phyloP scores from a whole-genome alignment of 2,888 invertebrate genomes.

The Amaurobius ferox region DNA sequence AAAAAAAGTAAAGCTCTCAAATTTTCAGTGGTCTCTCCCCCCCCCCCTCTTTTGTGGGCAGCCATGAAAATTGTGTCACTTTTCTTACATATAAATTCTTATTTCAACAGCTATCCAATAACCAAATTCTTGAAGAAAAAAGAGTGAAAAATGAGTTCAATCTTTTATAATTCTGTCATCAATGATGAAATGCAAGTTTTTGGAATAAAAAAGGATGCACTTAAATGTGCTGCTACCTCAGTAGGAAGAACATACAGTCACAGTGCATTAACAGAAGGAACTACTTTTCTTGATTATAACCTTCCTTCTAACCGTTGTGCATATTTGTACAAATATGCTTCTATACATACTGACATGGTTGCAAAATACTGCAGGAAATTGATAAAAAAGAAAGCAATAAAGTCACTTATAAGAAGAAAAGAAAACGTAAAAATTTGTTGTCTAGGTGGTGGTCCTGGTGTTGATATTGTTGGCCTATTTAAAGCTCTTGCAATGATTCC shows the following conservation, averaged over 20 bases:
- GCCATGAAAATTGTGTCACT: too few species aligned
- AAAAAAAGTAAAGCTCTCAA: too few species aligned
- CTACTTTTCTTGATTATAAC: conserved; percentile 49
- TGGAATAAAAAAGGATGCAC: conserved; percentile 1
- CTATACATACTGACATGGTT: conserved; percentile 34
- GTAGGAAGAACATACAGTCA: conserved; percentile 21
- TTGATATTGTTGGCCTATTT: conserved; percentile 47
- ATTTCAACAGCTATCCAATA: too few species aligned
- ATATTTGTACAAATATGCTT: conserved; percentile 46
- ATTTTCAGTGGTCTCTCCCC: too few species aligned
- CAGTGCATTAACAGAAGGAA: conserved; percentile 20
- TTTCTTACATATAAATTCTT: too few species aligned
- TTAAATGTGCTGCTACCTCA: conserved; percentile 11
- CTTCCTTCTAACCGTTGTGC: conserved; percentile 46
- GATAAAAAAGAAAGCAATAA: not conserved
- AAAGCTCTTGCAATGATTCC: conserved; percentile 32
- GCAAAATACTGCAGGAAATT: conserved; percentile 29
- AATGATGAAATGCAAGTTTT: conserved; percentile 43
- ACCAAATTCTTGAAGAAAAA: too few species aligned
- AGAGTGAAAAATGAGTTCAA: conserved; percentile 2
- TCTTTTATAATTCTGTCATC: conserved; percentile 41
- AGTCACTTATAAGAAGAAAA: not conserved
- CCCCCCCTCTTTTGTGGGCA: too few species aligned
- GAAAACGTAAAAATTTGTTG: conserved; percentile 40
- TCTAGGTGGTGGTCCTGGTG: conserved; percentile 55